phyloP scores from a whole-genome alignment of 2,113 vertebrate genomes.

The Pedionomus torquatus region DNA sequence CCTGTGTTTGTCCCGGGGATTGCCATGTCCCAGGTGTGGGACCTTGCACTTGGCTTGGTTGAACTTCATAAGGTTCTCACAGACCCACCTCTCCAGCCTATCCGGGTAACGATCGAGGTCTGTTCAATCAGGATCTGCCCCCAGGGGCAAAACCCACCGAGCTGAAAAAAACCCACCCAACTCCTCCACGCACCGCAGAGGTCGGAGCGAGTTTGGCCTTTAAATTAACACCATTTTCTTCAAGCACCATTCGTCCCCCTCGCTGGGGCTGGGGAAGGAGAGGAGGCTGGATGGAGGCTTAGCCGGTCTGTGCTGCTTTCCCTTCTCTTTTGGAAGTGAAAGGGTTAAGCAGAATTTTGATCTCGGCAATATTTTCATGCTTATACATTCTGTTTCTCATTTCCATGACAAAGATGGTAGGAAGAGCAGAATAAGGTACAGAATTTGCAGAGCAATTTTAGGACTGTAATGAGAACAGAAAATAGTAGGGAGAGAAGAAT shows the following conservation, averaged over 20 bases:
- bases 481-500: slow-evolving; percentile 76
- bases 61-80: too few relatives aligned
- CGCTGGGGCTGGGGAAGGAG: background rate
- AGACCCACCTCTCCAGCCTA: too few relatives aligned
- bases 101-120: background rate
- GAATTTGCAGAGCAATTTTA: slow-evolving; percentile 81
- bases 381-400: slow-evolving; percentile 81
- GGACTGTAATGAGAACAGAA: slow-evolving; percentile 81
- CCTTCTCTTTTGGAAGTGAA: background rate
- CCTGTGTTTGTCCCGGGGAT: too few relatives aligned
- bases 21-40: too few relatives aligned
- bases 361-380: slow-evolving; percentile 75
- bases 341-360: slow-evolving; percentile 75
- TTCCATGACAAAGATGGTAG: slow-evolving; percentile 84
- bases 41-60: too few relatives aligned
- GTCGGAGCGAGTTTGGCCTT: background rate
- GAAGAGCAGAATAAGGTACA: slow-evolving; percentile 79
- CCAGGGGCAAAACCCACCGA: background rate
- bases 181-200: fast-evolving
- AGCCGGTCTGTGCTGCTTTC: background rate
- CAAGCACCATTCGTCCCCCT: background rate
- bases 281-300: background rate
- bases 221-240: background rate
- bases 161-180: background rate
- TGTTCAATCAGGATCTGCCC: background rate